Conservation (phyloP, 1,140 invertebrate species). For the Lycorma delicatula region DNA sequence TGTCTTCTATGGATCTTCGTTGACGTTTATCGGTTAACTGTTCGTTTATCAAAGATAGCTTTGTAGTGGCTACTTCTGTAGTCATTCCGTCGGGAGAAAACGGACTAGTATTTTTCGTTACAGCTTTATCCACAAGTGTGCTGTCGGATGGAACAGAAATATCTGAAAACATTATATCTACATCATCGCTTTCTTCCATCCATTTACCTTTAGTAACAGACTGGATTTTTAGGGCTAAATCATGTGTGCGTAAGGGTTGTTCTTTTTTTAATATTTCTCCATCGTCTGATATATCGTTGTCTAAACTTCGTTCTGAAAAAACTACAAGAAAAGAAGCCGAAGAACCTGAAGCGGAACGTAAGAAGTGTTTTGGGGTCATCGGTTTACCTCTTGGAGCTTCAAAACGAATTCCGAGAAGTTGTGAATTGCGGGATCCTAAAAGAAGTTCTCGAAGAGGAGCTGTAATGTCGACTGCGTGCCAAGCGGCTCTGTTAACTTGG, state of each 20-base stretch:
- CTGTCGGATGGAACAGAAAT: not conserved
- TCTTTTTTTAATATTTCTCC: slow-evolving; percentile 14
- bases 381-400: slow-evolving; percentile 16
- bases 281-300: slow-evolving; percentile 12
- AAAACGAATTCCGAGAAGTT: too few species aligned
- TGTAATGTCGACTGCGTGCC: slow-evolving; percentile 32
- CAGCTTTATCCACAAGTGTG: too few species aligned
- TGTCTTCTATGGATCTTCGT: too few species aligned
- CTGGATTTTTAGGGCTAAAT: slow-evolving; percentile 11
- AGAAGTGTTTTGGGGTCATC: slow-evolving; percentile 19
- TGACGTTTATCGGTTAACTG: too few species aligned
- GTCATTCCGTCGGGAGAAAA: too few species aligned
- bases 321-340: slow-evolving; percentile 37
- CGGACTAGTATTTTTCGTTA: too few species aligned
- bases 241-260: slow-evolving; percentile 23
- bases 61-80: too few species aligned
- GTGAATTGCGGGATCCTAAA: slow-evolving; percentile 20
- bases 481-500: slow-evolving; percentile 30
- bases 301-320: slow-evolving; percentile 33
- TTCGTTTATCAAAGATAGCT: too few species aligned
- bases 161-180: not conserved
- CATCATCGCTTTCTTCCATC: not conserved
- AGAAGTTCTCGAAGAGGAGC: slow-evolving; percentile 27
- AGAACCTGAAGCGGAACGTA: slow-evolving; percentile 7
- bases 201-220: slow-evolving; percentile 12